phyloP scores from a whole-genome alignment of 2,797 vertebrate genomes.

The Microctenopoma stevenorrisi region DNA sequence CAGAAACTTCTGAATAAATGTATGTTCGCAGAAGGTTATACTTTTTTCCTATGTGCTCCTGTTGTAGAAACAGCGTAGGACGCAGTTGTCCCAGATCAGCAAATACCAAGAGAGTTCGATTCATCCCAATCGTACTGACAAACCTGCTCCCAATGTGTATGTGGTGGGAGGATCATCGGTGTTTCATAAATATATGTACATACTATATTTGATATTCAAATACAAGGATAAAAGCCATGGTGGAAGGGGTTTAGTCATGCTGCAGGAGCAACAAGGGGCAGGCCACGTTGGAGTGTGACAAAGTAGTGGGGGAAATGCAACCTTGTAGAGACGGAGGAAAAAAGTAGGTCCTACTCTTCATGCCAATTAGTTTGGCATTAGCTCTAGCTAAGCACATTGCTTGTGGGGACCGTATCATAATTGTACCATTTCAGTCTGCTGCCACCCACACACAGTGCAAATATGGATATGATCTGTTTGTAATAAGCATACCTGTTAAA shows the following conservation, averaged over 20 bases:
- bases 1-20: slow-evolving; percentile 28
- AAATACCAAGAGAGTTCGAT: slow-evolving; percentile 44
- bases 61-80: slow-evolving; percentile 1
- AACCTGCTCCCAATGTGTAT: slow-evolving; percentile 52
- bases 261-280: slow-evolving; percentile 66
- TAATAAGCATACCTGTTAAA: slow-evolving; percentile 78
- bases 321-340: slow-evolving; percentile 37
- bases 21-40: slow-evolving; percentile 7
- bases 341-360: slow-evolving; percentile 60
- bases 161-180: slow-evolving; percentile 69
- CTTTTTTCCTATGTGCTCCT: slow-evolving; percentile 10
- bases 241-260: slow-evolving; percentile 77
- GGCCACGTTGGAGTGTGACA: slow-evolving; percentile 61
- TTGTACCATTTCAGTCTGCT: slow-evolving; percentile 64
- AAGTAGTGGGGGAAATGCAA: slow-evolving; percentile 43
- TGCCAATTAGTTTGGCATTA: slow-evolving; percentile 75
- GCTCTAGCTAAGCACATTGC: slow-evolving; percentile 67
- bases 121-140: slow-evolving; percentile 46
- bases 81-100: slow-evolving; percentile 46
- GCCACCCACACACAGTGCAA: slow-evolving; percentile 75
- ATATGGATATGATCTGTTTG: slow-evolving; percentile 71
- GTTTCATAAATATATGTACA: slow-evolving; percentile 78
- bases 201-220: slow-evolving; percentile 76
- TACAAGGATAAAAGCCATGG: slow-evolving; percentile 68
- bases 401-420: slow-evolving; percentile 68